Evolutionary conservation across 2,888 invertebrate species (phyloP).

Genomic region (Pandemis corylana): DNA sequence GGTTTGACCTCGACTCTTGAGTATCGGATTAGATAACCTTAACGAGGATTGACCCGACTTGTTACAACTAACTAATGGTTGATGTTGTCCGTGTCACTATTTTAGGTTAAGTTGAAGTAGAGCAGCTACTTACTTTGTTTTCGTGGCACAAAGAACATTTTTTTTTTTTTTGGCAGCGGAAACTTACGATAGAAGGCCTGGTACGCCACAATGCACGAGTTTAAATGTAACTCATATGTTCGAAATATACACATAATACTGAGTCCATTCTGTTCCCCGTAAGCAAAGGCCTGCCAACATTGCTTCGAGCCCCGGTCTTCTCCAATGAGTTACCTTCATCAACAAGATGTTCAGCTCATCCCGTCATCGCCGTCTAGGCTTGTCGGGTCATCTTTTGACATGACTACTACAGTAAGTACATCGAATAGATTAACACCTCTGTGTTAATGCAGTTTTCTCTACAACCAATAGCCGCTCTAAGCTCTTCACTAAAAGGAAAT

Average conservation of each 20-base stretch:
- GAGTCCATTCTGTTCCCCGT: no score
- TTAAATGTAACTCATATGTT: neutral
- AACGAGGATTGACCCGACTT: neutral
- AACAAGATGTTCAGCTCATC: no score
- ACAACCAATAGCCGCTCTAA: neutral
- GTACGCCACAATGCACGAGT: neutral
- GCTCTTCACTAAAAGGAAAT: neutral
- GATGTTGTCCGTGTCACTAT: neutral
- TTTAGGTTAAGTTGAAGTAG: no score
- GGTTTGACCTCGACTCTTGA: slow-evolving; percentile 8
- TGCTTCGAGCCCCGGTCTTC: no score
- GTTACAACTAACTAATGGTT: neutral
- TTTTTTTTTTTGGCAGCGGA: neutral
- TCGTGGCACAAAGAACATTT: neutral
- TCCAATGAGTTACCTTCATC: no score
- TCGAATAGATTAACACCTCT: no score
- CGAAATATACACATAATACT: neutral
- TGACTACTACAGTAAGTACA: no score
- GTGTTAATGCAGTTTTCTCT: neutral
- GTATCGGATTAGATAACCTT: slow-evolving; percentile 10
- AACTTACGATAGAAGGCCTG: neutral
- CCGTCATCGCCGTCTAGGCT: no score
- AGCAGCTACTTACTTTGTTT: no score
- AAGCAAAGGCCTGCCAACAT: no score
- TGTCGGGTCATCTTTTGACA: no score